Evolutionary conservation across 2,113 vertebrate genomes (phyloP).

Genomic region (Microtus oregoni): DNA sequence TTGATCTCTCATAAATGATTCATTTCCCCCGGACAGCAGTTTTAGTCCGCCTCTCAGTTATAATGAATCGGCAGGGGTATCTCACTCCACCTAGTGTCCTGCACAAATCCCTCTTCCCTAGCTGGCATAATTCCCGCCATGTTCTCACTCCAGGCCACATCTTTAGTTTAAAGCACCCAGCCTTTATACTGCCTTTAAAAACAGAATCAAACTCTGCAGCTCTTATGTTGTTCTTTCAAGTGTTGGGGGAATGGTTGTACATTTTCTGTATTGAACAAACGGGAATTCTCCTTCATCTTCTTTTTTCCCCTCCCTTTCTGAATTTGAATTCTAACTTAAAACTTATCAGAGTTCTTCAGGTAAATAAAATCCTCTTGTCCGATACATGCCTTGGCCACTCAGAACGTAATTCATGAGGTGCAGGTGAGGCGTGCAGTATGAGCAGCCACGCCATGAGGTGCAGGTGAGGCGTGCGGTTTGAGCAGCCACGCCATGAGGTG

Average conservation of each 20-base stretch:
- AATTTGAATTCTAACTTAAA: constrained; percentile 45
- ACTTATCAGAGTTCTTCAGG: neutral
- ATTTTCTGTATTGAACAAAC: neutral
- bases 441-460: neutral
- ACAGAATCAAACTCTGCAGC: neutral
- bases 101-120: neutral
- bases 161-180: neutral
- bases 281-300: neutral
- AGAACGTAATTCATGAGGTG: neutral
- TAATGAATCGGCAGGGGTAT: constrained; percentile 6
- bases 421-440: neutral
- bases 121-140: neutral
- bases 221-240: neutral
- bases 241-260: neutral
- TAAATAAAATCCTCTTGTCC: neutral
- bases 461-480: neutral
- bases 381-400: neutral
- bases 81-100: neutral
- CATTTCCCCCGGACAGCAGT: neutral
- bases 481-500: neutral
- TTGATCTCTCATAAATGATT: constrained; percentile 41
- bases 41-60: constrained; percentile 40
- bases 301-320: neutral
- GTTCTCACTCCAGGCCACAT: neutral
- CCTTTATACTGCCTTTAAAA: constrained; percentile 53